Percentiles rank a stretch among this genome's conserved stretches.
Evolutionary conservation across 2,888 invertebrate species (phyloP).

Genomic region (Drosophila kuntzei): DNA sequence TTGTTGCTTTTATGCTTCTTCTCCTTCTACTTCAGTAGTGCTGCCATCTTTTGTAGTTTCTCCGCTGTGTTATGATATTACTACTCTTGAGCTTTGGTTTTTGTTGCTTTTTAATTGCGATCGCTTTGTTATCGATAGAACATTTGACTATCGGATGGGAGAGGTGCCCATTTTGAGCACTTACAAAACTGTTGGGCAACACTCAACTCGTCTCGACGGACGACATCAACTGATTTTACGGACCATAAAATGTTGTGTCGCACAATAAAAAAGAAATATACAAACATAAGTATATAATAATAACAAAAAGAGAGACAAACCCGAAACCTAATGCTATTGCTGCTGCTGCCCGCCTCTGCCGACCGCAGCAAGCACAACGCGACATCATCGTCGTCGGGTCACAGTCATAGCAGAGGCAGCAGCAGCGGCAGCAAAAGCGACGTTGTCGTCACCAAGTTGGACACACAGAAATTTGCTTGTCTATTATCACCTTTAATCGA

Average conservation of each 20-base stretch:
- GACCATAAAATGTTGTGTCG: slow-evolving; percentile 54
- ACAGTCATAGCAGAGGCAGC: slow-evolving; percentile 19
- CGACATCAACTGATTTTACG: slow-evolving; percentile 37
- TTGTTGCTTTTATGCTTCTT: slow-evolving; percentile 6
- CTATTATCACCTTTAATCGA: slow-evolving; percentile 83
- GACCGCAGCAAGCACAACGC: slow-evolving; percentile 35
- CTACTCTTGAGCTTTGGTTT: background rate
- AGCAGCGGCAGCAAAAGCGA: slow-evolving; percentile 23
- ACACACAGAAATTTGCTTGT: slow-evolving; percentile 80
- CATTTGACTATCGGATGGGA: slow-evolving; percentile 34
- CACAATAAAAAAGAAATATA: slow-evolving; percentile 31
- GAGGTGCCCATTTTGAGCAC: slow-evolving; percentile 12
- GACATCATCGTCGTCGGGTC: slow-evolving; percentile 48
- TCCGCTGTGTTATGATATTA: background rate
- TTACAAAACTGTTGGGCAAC: slow-evolving; percentile 41
- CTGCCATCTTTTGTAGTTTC: background rate
- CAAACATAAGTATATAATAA: background rate
- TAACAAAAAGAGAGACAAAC: slow-evolving; percentile 22
- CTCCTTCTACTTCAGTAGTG: slow-evolving; percentile 4
- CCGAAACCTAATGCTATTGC: slow-evolving; percentile 25
- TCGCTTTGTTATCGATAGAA: slow-evolving; percentile 43
- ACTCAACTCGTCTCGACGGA: slow-evolving; percentile 19
- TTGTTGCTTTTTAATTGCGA: slow-evolving; percentile 9
- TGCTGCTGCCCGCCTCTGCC: slow-evolving; percentile 22
- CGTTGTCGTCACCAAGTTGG: slow-evolving; percentile 71